Conservation (phyloP, 2,113 vertebrate genomes). For the Pygoscelis antarcticus region DNA sequence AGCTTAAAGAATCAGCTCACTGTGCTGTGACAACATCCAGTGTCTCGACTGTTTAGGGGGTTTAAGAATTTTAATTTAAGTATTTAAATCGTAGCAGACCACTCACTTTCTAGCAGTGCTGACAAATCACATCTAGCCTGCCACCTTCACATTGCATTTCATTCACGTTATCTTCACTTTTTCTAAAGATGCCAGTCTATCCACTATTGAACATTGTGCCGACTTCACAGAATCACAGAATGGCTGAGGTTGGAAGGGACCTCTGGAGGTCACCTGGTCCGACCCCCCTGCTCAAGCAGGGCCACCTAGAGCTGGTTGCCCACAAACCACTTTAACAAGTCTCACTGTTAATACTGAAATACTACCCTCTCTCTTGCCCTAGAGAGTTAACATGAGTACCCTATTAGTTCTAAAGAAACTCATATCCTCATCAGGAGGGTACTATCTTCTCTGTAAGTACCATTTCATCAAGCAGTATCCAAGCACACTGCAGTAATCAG, state of each 20-base stretch:
- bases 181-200: not conserved
- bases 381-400: not conserved
- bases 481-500: not conserved
- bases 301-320: not conserved
- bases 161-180: not conserved
- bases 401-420: not conserved
- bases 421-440: not conserved
- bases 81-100: not conserved
- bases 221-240: not conserved
- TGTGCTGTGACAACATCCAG: not conserved
- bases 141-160: not conserved
- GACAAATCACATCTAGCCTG: accelerated
- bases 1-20: not conserved
- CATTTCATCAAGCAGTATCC: not conserved
- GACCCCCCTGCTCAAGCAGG: not conserved
- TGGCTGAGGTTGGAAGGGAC: not conserved
- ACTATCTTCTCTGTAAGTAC: not conserved
- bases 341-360: not conserved
- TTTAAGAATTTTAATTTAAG: not conserved
- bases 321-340: not conserved
- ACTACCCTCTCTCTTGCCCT: not conserved
- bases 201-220: accelerated
- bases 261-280: not conserved
- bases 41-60: not conserved
- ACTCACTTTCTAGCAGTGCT: not conserved